These are phyloP conservation scores for Piprites chloris DNA, from an alignment of 2,113 vertebrate genomes.

Conservation along the genomic window DNA sequence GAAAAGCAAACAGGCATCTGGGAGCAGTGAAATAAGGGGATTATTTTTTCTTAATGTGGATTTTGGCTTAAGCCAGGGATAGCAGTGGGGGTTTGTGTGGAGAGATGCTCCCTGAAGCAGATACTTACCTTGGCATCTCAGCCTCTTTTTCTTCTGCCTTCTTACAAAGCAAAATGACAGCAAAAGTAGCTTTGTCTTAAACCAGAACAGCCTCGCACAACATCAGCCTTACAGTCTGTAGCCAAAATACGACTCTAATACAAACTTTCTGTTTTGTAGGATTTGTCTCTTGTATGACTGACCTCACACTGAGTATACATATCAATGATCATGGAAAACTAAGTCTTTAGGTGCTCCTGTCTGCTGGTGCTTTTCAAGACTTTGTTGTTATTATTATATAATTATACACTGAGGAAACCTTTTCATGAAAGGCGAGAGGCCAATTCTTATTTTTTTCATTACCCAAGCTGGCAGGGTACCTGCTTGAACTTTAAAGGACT, in stretches of 20 bases:
- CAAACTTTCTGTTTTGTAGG: neutral
- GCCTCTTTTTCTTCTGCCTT: neutral
- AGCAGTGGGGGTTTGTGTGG: accelerated
- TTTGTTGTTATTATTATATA: neutral
- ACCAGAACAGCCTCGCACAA: neutral
- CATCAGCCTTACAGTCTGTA: neutral
- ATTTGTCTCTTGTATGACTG: neutral
- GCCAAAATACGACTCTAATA: neutral
- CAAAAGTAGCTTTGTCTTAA: neutral
- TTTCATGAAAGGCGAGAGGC: neutral
- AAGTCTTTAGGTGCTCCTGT: neutral
- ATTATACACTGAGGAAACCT: neutral
- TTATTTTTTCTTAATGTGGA: neutral
- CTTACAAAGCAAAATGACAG: neutral
- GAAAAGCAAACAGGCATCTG: neutral
- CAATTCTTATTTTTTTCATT: neutral
- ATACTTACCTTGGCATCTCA: neutral
- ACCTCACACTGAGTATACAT: accelerated
- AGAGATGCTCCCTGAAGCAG: neutral
- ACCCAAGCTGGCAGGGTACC: neutral
- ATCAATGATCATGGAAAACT: neutral
- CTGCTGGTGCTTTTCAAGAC: neutral
- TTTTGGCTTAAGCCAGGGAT: neutral
- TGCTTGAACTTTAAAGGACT: neutral
- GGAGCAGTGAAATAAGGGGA: neutral